A percentile compares a stretch with the other conserved stretches of the same genome.
Conservation (phyloP, 2,797 vertebrate species). For the Falco cherrug region DNA sequence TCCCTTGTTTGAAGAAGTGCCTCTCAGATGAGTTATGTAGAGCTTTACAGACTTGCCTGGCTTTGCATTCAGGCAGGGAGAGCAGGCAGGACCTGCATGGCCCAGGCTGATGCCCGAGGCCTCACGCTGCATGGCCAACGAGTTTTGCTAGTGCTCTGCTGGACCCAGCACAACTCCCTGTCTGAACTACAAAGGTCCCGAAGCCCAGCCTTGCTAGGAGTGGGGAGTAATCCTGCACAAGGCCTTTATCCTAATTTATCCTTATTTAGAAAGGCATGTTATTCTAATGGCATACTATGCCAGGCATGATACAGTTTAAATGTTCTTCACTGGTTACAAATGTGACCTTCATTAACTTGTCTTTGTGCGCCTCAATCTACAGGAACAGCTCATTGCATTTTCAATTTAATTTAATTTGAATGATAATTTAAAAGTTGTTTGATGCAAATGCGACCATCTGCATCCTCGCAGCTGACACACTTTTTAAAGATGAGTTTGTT, state of each 20-base stretch:
- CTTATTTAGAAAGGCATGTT: not conserved
- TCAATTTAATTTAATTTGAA: slow-evolving; percentile 78
- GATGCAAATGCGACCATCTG: slow-evolving; percentile 75
- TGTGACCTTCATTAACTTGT: slow-evolving; percentile 53
- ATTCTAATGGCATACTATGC: not conserved
- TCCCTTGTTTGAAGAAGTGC: not conserved
- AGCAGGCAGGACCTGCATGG: not conserved
- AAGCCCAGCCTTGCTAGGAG: not conserved
- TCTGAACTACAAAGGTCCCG: not conserved
- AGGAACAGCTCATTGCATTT: slow-evolving; percentile 67
- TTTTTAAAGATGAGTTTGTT: slow-evolving; percentile 55
- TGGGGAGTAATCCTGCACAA: not conserved
- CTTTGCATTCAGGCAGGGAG: not conserved
- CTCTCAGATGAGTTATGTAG: not conserved
- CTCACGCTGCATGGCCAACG: not conserved
- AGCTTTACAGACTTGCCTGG: not conserved
- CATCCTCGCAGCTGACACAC: slow-evolving; percentile 52
- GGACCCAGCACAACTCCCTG: not conserved
- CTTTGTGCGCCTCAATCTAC: slow-evolving; percentile 37
- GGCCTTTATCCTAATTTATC: not conserved
- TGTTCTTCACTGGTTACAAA: slow-evolving; percentile 42
- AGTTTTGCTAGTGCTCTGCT: not conserved
- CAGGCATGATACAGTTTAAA: slow-evolving; percentile 9
- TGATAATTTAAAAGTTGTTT: slow-evolving; percentile 76
- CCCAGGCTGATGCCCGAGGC: not conserved